Evolutionary conservation across 2,113 vertebrate genomes (phyloP).

Genomic region (Hypomesus transpacificus): DNA sequence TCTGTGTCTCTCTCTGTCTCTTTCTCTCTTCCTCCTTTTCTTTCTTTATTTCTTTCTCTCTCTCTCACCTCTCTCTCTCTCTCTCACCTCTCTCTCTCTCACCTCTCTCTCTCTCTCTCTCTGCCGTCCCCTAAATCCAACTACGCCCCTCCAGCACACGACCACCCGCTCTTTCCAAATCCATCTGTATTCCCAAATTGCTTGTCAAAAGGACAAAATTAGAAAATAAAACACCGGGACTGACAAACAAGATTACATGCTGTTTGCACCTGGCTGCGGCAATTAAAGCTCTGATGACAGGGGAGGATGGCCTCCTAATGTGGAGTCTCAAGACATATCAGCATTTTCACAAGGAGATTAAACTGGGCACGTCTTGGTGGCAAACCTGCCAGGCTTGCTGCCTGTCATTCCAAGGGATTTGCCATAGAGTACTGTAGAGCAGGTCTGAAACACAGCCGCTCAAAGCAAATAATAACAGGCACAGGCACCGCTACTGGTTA

Average conservation of each 20-base stretch:
- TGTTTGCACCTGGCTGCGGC: conserved; percentile 71
- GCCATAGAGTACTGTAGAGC: not conserved
- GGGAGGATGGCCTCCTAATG: conserved; percentile 64
- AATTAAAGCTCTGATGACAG: conserved; percentile 71
- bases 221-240: conserved; percentile 61
- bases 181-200: conserved; percentile 59
- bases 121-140: conserved; percentile 41
- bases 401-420: conserved; percentile 47
- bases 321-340: conserved; percentile 65
- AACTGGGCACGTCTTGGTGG: conserved; percentile 36
- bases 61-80: conserved; percentile 25
- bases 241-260: conserved; percentile 74
- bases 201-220: conserved; percentile 69
- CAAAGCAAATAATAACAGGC: not conserved
- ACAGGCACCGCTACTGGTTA: not conserved
- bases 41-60: not conserved
- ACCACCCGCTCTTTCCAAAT: conserved; percentile 37
- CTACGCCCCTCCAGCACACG: conserved; percentile 47
- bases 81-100: not conserved
- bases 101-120: conserved; percentile 8
- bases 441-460: not conserved
- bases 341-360: conserved; percentile 60
- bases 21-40: not conserved
- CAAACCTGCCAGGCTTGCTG: conserved; percentile 23
- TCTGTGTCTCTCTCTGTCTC: conserved; percentile 2